phyloP scores from a whole-genome alignment of 2,888 invertebrate genomes.

The Andrena bicolor region DNA sequence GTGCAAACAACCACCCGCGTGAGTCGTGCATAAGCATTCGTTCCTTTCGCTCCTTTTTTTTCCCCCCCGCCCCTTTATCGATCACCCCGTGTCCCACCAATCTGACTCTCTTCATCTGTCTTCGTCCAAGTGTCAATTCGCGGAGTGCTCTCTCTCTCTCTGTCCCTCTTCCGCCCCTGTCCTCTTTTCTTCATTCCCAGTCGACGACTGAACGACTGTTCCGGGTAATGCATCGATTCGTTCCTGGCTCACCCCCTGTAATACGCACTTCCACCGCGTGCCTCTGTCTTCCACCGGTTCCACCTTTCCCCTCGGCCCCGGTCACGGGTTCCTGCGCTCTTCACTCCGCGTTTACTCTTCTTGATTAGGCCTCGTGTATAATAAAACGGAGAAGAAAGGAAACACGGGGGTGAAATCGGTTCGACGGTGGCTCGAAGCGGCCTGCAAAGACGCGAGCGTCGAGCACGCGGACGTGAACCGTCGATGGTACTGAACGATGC shows the following conservation, averaged over 20 bases:
- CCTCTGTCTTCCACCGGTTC: slow-evolving; percentile 60
- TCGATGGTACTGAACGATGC: slow-evolving; percentile 32
- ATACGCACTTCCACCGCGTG: slow-evolving; percentile 69
- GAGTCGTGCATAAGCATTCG: slow-evolving; percentile 49
- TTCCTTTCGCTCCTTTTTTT: slow-evolving; percentile 36
- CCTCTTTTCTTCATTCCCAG: slow-evolving; percentile 61
- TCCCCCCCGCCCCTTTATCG: slow-evolving; percentile 28
- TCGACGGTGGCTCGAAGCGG: slow-evolving; percentile 35
- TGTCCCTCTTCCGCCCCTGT: slow-evolving; percentile 26
- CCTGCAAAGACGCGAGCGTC: slow-evolving; percentile 61
- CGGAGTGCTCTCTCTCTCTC: slow-evolving; percentile 21
- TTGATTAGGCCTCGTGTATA: slow-evolving; percentile 83
- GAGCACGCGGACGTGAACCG: slow-evolving; percentile 25
- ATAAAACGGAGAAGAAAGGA: slow-evolving; percentile 62
- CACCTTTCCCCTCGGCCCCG: slow-evolving; percentile 40
- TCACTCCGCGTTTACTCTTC: slow-evolving; percentile 83
- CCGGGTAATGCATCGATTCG: slow-evolving; percentile 81
- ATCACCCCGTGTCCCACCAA: slow-evolving; percentile 29
- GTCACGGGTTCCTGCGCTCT: slow-evolving; percentile 66
- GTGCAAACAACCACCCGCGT: slow-evolving; percentile 27
- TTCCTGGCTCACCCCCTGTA: slow-evolving; percentile 73
- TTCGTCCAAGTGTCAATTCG: slow-evolving; percentile 2
- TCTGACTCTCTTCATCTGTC: slow-evolving; percentile 9
- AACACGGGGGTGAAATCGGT: slow-evolving; percentile 32
- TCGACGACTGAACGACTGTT: slow-evolving; percentile 76